Conservation (phyloP, 2,888 invertebrate genomes). For the Beris chalybata region DNA sequence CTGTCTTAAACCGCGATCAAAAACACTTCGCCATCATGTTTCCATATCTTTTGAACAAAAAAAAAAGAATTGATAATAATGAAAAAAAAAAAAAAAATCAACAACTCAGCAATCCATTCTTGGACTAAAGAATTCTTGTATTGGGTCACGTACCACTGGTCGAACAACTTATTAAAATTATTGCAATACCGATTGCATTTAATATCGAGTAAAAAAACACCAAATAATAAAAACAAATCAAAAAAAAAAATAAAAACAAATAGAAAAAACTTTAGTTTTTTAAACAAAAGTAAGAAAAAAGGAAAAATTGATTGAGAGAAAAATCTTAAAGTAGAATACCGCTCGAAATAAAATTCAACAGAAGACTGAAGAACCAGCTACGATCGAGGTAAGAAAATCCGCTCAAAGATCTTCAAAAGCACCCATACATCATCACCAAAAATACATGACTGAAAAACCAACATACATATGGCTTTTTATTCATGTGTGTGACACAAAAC, state of each 20-base stretch:
- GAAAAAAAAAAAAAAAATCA: neutral
- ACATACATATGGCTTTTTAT: neutral
- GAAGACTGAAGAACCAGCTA: constrained; percentile 35
- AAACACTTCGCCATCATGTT: constrained; percentile 23
- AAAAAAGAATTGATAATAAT: neutral
- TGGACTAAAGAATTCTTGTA: neutral
- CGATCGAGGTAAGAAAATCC: constrained; percentile 29
- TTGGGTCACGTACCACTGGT: neutral
- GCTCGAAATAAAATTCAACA: constrained; percentile 39
- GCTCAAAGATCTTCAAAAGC: constrained; percentile 27
- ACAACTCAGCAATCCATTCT: neutral
- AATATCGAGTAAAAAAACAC: neutral
- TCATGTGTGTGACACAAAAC: constrained; percentile 1
- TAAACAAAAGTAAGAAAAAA: constrained; percentile 20
- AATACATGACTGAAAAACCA: neutral
- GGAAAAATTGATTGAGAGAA: constrained; percentile 6
- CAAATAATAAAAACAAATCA: neutral
- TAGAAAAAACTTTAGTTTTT: neutral
- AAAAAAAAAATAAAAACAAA: neutral
- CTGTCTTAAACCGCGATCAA: constrained; percentile 9
- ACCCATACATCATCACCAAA: neutral
- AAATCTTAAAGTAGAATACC: constrained; percentile 34
- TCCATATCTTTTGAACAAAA: constrained; percentile 5
- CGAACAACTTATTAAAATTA: neutral
- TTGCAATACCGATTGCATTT: neutral